Percentiles rank a stretch among this genome's conserved stretches.
Conservation (phyloP, 2,797 vertebrate genomes). For the Apodemus agrarius region DNA sequence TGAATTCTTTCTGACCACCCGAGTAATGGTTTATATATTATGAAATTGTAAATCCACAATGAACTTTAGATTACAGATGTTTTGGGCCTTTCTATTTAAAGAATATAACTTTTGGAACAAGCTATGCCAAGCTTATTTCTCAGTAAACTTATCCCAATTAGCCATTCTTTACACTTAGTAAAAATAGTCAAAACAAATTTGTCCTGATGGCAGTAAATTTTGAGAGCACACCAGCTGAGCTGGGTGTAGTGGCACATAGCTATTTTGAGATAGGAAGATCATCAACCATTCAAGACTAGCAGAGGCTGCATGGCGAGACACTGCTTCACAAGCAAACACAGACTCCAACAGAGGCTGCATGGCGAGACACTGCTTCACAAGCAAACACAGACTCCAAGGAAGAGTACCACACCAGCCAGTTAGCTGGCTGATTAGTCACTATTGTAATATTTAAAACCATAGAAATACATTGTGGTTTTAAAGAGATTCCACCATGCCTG, state of each 20-base stretch:
- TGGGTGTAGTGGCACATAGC: not conserved
- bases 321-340: not conserved
- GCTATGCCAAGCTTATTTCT: not conserved
- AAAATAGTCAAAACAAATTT: conserved; percentile 38
- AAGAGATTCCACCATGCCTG: not conserved
- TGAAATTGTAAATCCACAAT: not conserved
- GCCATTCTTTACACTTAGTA: conserved; percentile 11
- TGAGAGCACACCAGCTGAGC: not conserved
- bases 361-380: not conserved
- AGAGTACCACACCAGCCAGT: not conserved
- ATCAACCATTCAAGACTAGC: not conserved
- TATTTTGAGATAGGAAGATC: not conserved
- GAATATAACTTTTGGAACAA: conserved; percentile 13
- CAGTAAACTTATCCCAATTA: not conserved
- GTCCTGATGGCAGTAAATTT: not conserved
- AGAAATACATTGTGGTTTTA: not conserved
- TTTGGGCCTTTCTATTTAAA: not conserved
- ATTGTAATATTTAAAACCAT: conserved; percentile 22
- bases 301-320: not conserved
- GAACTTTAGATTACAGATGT: not conserved
- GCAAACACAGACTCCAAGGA: not conserved
- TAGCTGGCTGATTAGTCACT: conserved; percentile 1
- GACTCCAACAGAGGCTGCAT: not conserved
- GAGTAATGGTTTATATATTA: not conserved
- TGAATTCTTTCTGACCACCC: not conserved